Evolutionary conservation across 30 jellyfish, hydroid and myxozoan genomes (phyloP), one percentile per base, ranked within the genome.

Genomic region (Cassiopea andromeda): DNA sequence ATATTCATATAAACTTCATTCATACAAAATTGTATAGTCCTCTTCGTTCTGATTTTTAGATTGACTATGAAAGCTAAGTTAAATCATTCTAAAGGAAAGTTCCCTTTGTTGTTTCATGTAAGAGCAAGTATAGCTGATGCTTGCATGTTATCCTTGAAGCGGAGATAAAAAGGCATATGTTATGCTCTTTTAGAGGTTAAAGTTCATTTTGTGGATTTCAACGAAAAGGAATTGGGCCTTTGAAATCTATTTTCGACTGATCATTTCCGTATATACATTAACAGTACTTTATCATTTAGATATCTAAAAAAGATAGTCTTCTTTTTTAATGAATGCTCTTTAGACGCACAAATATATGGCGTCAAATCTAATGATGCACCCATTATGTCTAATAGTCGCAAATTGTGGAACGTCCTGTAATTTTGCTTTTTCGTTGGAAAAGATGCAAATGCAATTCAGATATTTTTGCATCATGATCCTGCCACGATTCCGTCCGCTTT

Each of bases 341-440:
- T 38, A 70, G 79, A 70, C 79, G 79, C 54, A 38, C 50, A 70
- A 70, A 70, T 70, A 16, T 27, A n/a, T 70, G 79, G 79, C 79
- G 79, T 70, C 79, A 70, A 2, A 18, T 8, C 10, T 18, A 27
- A 70, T 19, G 1, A 2, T 19, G 1, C 16, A 1, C 2, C 79
- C 49, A 70, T 27, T 43, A 27, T 70, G 1, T 15, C 3, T 27
- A 18, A 70, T 19, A 70, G 15, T 43, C 1, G 16, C 79, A 43
- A 70, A 16, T 66, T 66, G 15, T 19, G 15, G 79, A 70, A 43
- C 57, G 79, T 70, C 79, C 79, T 70, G 79, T 70, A 27, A 70
- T 70, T 70, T 70, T 12, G 49, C 79, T 70, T 8, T 27, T 14
- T 70, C 50, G 27, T 5, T 38, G 50, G 79, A 19, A 2, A 70